These are phyloP conservation scores for Phrixothrix hirtus DNA, from an alignment of 2,888 invertebrate genomes.

Conservation along the genomic window DNA sequence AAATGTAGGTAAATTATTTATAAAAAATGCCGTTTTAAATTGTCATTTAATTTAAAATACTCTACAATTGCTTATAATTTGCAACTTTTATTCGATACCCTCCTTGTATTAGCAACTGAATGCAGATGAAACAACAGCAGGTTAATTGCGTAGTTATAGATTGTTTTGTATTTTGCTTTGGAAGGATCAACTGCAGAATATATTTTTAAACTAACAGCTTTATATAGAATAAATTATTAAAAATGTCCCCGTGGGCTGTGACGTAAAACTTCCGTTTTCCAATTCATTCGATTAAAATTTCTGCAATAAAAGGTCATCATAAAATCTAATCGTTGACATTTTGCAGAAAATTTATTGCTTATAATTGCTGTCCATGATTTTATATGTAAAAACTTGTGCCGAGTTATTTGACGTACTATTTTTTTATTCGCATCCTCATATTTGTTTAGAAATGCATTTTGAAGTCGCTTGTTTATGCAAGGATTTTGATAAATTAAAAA, in stretches of 20 bases:
- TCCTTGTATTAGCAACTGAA: no score
- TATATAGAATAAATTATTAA: slow-evolving; percentile 15
- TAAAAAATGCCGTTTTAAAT: no score
- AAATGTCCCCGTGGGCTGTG: slow-evolving; percentile 12
- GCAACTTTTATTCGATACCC: no score
- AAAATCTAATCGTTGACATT: slow-evolving; percentile 30
- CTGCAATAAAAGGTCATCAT: slow-evolving; percentile 28
- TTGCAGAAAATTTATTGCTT: slow-evolving; percentile 25
- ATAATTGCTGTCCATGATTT: slow-evolving; percentile 26
- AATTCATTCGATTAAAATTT: slow-evolving; percentile 31
- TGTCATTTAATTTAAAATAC: no score
- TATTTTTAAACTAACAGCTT: slow-evolving; percentile 14
- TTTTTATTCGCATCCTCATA: slow-evolving; percentile 9
- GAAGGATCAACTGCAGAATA: no score
- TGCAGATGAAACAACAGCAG: no score
- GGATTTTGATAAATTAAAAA: no score
- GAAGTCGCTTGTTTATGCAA: no score
- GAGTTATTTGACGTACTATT: slow-evolving; percentile 17
- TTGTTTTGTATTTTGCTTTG: no score
- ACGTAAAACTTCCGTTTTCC: slow-evolving; percentile 26
- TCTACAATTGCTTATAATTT: no score
- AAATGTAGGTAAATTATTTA: background rate
- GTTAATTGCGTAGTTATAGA: no score
- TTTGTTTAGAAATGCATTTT: slow-evolving; percentile 3
- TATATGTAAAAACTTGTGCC: slow-evolving; percentile 18